A percentile compares a stretch with the other conserved stretches of the same genome.
Conservation (phyloP, 2,797 vertebrate species). For the Leptodactylus fallax region DNA sequence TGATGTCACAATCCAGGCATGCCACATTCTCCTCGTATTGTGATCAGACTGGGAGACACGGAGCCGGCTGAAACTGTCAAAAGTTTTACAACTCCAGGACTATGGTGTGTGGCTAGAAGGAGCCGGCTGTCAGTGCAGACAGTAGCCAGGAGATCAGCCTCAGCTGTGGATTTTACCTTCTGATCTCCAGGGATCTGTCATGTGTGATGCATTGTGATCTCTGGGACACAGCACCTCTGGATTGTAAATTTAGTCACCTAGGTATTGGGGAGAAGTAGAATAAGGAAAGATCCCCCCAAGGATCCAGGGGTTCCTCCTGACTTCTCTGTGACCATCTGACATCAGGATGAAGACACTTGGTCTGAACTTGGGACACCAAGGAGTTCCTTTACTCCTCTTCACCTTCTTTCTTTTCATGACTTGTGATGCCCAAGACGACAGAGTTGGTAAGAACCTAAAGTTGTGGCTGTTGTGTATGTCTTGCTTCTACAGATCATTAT, state of each 20-base stretch:
- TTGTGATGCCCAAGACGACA: conserved; percentile 69
- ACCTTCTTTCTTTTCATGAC: conserved; percentile 65
- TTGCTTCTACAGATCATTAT: not conserved
- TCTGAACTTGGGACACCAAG: not conserved
- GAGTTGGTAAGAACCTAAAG: conserved; percentile 69
- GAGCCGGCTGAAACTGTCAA: conserved; percentile 56
- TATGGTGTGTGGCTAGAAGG: conserved; percentile 12
- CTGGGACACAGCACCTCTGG: not conserved
- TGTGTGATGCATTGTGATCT: not conserved
- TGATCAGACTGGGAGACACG: conserved; percentile 41
- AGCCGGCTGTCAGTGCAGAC: not conserved
- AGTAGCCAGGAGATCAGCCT: not conserved
- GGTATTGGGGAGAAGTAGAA: not conserved
- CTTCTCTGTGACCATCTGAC: not conserved
- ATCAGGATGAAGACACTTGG: conserved; percentile 21
- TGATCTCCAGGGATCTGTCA: not conserved
- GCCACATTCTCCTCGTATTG: conserved; percentile 52
- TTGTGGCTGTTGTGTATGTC: not conserved
- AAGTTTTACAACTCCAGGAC: conserved; percentile 52
- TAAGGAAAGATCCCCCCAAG: not conserved
- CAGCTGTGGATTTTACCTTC: not conserved
- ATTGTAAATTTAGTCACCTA: not conserved
- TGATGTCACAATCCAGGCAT: conserved; percentile 55
- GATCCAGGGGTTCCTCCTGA: not conserved
- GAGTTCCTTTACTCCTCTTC: conserved; percentile 65